Conservation (phyloP, 2,797 vertebrate species). For the Carduelis carduelis region DNA sequence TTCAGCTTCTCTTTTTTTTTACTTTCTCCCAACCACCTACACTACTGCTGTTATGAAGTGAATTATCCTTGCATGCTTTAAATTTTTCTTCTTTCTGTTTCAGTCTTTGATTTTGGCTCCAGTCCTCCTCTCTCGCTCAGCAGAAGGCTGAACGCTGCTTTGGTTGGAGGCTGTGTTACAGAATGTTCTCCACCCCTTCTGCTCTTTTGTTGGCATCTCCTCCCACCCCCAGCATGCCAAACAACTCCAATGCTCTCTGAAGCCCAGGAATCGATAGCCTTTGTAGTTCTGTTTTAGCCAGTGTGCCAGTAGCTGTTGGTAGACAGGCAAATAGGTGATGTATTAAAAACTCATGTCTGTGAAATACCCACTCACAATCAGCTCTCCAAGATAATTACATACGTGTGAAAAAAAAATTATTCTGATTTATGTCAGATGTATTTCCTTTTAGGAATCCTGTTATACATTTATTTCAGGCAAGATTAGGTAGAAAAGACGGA, state of each 20-base stretch:
- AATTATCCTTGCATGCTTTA: conserved; percentile 20
- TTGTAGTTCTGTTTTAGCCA: background rate
- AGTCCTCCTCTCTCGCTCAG: background rate
- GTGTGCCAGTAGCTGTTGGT: background rate
- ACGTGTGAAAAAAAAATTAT: background rate
- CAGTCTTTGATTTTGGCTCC: conserved; percentile 11
- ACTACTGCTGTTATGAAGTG: conserved; percentile 31
- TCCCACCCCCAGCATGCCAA: background rate
- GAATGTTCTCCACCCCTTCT: conserved; percentile 31
- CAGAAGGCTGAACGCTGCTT: conserved; percentile 11
- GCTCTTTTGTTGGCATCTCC: conserved; percentile 10
- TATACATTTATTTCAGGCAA: background rate
- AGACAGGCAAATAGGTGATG: conserved; percentile 5
- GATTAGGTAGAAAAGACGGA: background rate
- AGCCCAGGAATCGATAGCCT: background rate
- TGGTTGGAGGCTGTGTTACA: background rate
- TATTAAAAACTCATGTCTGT: background rate
- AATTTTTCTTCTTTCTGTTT: conserved; percentile 6
- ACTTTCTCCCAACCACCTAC: conserved; percentile 32
- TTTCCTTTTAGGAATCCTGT: background rate
- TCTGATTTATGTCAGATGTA: background rate
- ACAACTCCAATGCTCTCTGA: background rate
- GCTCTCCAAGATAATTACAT: background rate
- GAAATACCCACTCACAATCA: background rate
- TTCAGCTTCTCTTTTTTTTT: background rate